These are phyloP conservation scores for Pomatostomus ruficeps DNA, from an alignment of 2,113 vertebrate species.

Conservation along the genomic window DNA sequence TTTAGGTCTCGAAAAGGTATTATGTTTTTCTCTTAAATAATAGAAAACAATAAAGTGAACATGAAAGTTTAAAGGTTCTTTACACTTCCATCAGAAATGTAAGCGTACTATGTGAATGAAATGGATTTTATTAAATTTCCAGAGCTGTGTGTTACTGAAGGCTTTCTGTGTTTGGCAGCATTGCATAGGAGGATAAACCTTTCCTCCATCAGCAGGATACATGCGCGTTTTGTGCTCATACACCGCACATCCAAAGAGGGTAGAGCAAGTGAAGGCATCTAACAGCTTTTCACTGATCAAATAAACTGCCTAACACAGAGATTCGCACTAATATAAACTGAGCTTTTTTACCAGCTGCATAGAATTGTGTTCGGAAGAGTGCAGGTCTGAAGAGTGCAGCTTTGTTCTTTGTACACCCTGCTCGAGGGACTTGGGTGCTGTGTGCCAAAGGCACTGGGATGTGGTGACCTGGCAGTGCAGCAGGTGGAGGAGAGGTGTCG, in stretches of 20 bases:
- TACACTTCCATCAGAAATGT: not conserved
- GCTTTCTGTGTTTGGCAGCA: not conserved
- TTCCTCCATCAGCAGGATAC: not conserved
- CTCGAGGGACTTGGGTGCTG: accelerated
- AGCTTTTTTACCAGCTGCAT: not conserved
- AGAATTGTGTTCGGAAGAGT: not conserved
- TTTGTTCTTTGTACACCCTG: not conserved
- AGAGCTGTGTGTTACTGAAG: not conserved
- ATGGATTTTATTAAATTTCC: not conserved
- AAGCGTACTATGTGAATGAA: not conserved
- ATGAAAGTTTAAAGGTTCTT: not conserved
- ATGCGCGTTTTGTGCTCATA: not conserved
- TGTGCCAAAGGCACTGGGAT: not conserved
- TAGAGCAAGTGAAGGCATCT: not conserved
- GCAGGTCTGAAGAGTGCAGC: not conserved
- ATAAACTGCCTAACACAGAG: not conserved
- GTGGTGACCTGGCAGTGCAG: not conserved
- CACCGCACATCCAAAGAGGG: not conserved
- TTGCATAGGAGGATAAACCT: not conserved
- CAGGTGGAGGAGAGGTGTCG: not conserved
- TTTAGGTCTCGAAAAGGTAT: not conserved
- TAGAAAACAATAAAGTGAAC: not conserved
- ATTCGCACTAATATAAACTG: not conserved
- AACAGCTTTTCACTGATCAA: not conserved
- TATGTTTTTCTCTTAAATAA: not conserved